These are phyloP conservation scores for Brachystomella parvula DNA, from an alignment of 1,140 invertebrate species.

Conservation along the genomic window DNA sequence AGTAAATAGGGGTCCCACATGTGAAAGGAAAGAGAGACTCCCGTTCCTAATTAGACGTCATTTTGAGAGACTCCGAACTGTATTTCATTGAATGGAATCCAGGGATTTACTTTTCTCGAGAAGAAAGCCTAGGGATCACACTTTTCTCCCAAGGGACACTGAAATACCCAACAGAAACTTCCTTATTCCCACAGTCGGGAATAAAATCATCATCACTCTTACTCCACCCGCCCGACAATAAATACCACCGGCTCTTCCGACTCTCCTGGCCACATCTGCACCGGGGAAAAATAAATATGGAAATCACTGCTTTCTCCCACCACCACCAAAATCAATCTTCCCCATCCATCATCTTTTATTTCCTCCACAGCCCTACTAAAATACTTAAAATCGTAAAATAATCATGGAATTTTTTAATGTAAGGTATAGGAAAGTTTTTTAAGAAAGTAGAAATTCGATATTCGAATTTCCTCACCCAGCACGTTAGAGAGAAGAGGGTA, in stretches of 20 bases:
- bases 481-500: too few relatives aligned
- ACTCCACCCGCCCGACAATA: not conserved
- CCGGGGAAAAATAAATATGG: too few relatives aligned
- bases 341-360: too few relatives aligned
- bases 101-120: conserved; percentile 28
- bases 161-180: conserved; percentile 14
- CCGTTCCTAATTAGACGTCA: conserved; percentile 35
- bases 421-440: too few relatives aligned
- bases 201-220: conserved; percentile 2
- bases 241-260: not conserved
- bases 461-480: too few relatives aligned
- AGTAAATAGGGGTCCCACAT: not conserved
- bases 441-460: too few relatives aligned
- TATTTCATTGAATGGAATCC: conserved; percentile 35
- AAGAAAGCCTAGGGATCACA: conserved; percentile 25
- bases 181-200: not conserved
- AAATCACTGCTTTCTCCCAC: too few relatives aligned
- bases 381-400: too few relatives aligned
- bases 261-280: too few relatives aligned
- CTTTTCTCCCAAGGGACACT: conserved; percentile 24
- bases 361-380: too few relatives aligned
- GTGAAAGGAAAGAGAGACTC: conserved; percentile 8
- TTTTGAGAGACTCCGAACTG: conserved; percentile 21
- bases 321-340: too few relatives aligned
- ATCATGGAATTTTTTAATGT: too few relatives aligned